A percentile compares a stretch with the other conserved stretches of the same genome.
phyloP scores from a whole-genome alignment of 2,888 invertebrate species.

The Stramonita haemastoma region DNA sequence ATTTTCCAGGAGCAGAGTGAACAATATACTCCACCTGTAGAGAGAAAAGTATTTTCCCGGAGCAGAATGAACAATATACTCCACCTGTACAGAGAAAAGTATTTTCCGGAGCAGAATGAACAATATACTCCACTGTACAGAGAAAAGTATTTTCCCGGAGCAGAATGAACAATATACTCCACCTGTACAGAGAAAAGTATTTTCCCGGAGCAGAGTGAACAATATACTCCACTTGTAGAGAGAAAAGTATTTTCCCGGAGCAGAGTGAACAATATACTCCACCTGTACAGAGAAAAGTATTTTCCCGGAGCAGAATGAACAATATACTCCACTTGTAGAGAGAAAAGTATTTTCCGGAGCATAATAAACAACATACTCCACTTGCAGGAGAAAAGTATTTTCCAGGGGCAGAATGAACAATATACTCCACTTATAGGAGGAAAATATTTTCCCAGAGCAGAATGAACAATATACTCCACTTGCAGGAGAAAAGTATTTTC shows the following conservation, averaged over 20 bases:
- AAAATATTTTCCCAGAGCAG: background rate
- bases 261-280: too few relatives aligned
- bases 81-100: background rate
- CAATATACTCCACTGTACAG: too few relatives aligned
- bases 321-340: too few relatives aligned
- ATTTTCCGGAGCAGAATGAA: too few relatives aligned
- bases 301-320: too few relatives aligned
- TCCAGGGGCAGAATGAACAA: conserved; percentile 12
- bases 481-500: background rate
- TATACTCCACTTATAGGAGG: background rate
- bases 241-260: background rate
- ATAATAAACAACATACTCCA: too few relatives aligned
- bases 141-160: background rate
- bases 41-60: background rate
- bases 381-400: background rate
- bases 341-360: background rate
- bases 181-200: background rate
- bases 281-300: background rate
- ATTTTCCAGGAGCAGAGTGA: too few relatives aligned
- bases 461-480: conserved; percentile 33
- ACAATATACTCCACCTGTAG: too few relatives aligned
- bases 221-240: too few relatives aligned
- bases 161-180: too few relatives aligned
- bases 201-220: too few relatives aligned
- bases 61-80: too few relatives aligned